Evolutionary conservation across 2,113 vertebrate species (phyloP).

Genomic region (Dinomys branickii): DNA sequence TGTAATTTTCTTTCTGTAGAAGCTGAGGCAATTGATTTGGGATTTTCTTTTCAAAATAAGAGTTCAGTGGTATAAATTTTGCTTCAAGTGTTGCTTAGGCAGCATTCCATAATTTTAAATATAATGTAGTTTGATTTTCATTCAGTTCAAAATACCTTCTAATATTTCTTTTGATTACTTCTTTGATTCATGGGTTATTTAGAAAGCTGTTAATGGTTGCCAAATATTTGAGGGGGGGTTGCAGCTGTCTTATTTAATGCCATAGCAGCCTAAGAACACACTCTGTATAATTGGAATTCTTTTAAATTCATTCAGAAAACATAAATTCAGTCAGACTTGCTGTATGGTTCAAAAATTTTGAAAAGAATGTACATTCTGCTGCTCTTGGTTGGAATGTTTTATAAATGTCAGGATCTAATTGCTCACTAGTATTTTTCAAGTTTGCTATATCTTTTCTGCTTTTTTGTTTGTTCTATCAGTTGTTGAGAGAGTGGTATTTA

Average conservation of each 20-base stretch:
- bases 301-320: neutral
- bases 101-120: neutral
- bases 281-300: neutral
- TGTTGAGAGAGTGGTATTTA: neutral
- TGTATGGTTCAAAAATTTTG: neutral
- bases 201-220: neutral
- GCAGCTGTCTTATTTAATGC: neutral
- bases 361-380: neutral
- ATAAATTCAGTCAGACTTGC: neutral
- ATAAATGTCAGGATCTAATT: neutral
- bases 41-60: neutral
- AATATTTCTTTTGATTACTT: neutral
- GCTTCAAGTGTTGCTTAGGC: neutral
- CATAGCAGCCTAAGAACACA: neutral
- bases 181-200: neutral
- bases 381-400: neutral
- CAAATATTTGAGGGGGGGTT: slow-evolving; percentile 5
- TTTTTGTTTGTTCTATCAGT: neutral
- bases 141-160: neutral
- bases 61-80: neutral
- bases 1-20: neutral
- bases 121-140: neutral
- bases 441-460: neutral
- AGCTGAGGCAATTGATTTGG: neutral
- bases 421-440: slow-evolving; percentile 3